Conservation (phyloP, 1,140 invertebrate species). For the Calliphora vicina region DNA sequence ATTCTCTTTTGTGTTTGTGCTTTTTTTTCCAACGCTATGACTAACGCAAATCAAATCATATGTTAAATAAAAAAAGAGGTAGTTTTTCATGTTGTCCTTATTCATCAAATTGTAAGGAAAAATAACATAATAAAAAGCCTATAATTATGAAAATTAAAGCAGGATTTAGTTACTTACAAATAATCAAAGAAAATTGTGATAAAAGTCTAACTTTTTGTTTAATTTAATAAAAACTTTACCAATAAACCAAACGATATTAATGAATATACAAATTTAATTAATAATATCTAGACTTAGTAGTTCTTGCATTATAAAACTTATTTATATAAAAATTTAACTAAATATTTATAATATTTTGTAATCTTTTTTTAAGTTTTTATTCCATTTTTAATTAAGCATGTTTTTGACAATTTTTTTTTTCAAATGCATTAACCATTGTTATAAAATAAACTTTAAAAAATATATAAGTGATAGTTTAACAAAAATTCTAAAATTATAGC, state of each 20-base stretch:
- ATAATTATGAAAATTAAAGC: background rate
- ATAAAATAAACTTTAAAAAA: background rate
- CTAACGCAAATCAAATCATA: background rate
- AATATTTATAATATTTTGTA: background rate
- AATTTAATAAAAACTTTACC: too few species aligned
- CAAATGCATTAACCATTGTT: background rate
- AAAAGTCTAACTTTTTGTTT: too few species aligned
- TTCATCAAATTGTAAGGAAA: background rate
- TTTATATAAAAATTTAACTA: too few species aligned
- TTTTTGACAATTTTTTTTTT: background rate
- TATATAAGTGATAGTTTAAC: background rate
- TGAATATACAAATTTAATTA: too few species aligned
- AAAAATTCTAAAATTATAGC: background rate
- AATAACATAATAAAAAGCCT: background rate
- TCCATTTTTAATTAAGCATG: background rate
- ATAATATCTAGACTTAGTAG: too few species aligned
- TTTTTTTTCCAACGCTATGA: background rate
- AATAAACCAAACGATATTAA: too few species aligned
- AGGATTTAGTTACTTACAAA: too few species aligned
- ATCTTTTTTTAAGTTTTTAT: background rate
- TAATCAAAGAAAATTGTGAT: too few species aligned
- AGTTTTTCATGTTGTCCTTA: background rate
- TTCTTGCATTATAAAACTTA: too few species aligned
- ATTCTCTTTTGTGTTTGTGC: background rate
- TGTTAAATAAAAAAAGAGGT: background rate